Percentiles rank a stretch among this genome's conserved stretches.
Conservation (phyloP, 2,888 invertebrate genomes). For the Athalia cordata region DNA sequence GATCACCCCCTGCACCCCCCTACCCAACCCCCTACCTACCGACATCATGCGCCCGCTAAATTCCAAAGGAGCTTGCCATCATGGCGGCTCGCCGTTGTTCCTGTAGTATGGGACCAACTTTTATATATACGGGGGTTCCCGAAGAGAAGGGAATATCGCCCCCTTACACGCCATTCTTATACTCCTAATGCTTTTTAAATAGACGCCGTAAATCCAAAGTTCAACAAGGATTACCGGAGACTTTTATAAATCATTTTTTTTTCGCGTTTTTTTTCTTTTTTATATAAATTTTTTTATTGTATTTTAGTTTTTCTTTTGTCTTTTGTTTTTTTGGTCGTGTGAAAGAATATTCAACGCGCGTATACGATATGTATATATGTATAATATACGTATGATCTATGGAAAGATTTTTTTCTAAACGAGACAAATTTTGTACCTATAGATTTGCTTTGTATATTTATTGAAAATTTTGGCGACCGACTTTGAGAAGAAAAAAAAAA, state of each 20-base stretch:
- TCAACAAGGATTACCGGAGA: slow-evolving; percentile 36
- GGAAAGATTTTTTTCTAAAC: too few relatives aligned
- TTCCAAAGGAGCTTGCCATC: too few relatives aligned
- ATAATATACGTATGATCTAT: too few relatives aligned
- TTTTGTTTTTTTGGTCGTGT: too few relatives aligned
- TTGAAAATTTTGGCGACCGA: too few relatives aligned
- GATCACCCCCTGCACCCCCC: neutral
- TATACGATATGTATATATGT: too few relatives aligned
- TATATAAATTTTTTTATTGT: neutral
- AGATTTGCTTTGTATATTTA: too few relatives aligned
- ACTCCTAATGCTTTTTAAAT: slow-evolving; percentile 43
- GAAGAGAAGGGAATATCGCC: neutral
- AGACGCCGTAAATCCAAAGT: slow-evolving; percentile 41
- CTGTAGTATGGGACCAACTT: too few relatives aligned
- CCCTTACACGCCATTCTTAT: neutral
- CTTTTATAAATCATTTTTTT: slow-evolving; percentile 10
- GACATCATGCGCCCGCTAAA: neutral
- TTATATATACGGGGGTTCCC: neutral
- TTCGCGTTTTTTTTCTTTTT: neutral
- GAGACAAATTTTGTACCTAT: too few relatives aligned
- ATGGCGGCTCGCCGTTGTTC: too few relatives aligned
- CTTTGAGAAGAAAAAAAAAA: too few relatives aligned
- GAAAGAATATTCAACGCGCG: too few relatives aligned
- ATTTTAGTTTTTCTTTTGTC: neutral
- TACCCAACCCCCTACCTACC: neutral